Percentiles rank a stretch among this genome's conserved stretches.
Conservation (phyloP, 2,888 invertebrate species). For the Scrobipalpa costella region DNA sequence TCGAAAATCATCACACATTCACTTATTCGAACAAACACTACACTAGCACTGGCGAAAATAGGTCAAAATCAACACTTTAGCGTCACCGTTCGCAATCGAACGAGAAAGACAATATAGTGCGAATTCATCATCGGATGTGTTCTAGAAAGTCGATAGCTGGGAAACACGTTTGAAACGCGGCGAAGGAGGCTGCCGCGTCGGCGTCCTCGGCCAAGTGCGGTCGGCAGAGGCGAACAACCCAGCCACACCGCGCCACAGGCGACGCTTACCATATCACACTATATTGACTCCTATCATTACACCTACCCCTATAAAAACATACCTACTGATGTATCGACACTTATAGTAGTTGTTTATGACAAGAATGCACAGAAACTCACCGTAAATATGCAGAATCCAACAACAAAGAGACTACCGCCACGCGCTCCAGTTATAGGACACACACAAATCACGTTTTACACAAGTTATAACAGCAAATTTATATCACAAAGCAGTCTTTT, state of each 20-base stretch:
- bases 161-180: conserved; percentile 63
- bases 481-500: conserved; percentile 63
- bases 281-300: conserved; percentile 40
- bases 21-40: conserved; percentile 6
- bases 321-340: conserved; percentile 33
- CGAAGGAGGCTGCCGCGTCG: conserved; percentile 64
- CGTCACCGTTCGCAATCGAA: conserved; percentile 8
- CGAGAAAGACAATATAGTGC: conserved; percentile 25
- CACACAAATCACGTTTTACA: conserved; percentile 77
- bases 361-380: conserved; percentile 61
- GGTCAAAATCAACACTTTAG: conserved; percentile 44
- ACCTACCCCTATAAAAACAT: conserved; percentile 37
- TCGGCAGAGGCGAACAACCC: neutral
- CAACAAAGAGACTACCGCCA: conserved; percentile 81
- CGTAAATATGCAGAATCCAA: conserved; percentile 76
- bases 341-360: conserved; percentile 41
- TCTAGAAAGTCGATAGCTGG: conserved; percentile 63
- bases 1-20: neutral
- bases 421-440: conserved; percentile 80
- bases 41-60: conserved; percentile 40
- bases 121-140: conserved; percentile 39
- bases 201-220: conserved; percentile 59
- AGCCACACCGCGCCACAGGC: conserved; percentile 51
- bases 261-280: conserved; percentile 62
- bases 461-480: conserved; percentile 62